phyloP scores from a whole-genome alignment of 2,797 vertebrate species.

The Spatula versicolor region DNA sequence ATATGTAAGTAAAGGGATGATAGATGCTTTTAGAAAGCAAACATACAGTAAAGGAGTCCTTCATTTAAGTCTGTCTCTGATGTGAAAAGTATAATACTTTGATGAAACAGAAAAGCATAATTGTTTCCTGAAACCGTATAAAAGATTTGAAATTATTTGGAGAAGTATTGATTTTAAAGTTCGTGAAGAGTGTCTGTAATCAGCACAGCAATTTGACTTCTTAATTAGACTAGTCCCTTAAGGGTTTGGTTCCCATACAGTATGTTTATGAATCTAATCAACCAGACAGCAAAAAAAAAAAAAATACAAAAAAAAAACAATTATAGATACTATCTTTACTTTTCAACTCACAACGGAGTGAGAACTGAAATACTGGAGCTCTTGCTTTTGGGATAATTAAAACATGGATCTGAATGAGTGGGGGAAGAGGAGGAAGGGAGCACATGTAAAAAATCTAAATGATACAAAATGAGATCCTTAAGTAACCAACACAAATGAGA shows the following conservation, averaged over 20 bases:
- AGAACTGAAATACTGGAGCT: background rate
- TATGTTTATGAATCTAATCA: slow-evolving; percentile 60
- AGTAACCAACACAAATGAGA: background rate
- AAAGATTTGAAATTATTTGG: background rate
- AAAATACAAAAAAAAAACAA: background rate
- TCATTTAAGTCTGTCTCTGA: background rate
- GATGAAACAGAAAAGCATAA: background rate
- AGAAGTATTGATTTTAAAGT: slow-evolving; percentile 47
- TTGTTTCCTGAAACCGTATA: background rate
- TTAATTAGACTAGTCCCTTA: slow-evolving; percentile 53
- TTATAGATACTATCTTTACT: slow-evolving; percentile 31
- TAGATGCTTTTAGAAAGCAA: background rate
- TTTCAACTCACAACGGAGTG: background rate
- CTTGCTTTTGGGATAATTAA: slow-evolving; percentile 42
- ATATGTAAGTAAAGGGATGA: background rate
- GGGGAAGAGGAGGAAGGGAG: background rate
- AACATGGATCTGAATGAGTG: background rate
- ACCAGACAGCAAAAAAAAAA: background rate
- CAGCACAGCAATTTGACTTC: slow-evolving; percentile 50
- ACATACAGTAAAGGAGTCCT: background rate
- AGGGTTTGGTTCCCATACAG: slow-evolving; percentile 30
- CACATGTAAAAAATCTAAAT: background rate
- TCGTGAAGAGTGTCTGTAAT: slow-evolving; percentile 39
- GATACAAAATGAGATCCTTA: background rate
- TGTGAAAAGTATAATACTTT: background rate